These are phyloP conservation scores for Caenorhabditis sp. DNA, from an alignment of 2,888 invertebrate genomes.

Conservation along the genomic window DNA sequence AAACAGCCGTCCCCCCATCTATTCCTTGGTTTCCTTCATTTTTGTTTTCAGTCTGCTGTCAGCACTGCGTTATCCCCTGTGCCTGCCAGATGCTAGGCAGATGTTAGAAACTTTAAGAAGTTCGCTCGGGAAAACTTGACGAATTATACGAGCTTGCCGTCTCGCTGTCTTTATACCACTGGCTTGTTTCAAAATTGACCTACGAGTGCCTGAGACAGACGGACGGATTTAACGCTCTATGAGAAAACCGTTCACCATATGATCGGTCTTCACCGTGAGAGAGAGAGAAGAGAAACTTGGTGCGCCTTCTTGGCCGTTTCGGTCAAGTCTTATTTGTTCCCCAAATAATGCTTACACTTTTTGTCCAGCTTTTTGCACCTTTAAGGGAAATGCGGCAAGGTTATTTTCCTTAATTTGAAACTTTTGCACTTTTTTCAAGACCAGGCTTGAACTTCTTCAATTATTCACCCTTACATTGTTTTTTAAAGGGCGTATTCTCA, in stretches of 20 bases:
- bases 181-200: slow-evolving; percentile 30
- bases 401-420: background rate
- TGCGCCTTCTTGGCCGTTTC: slow-evolving; percentile 30
- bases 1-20: slow-evolving; percentile 49
- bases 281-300: background rate
- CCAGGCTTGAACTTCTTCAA: background rate
- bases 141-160: slow-evolving; percentile 45
- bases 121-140: slow-evolving; percentile 35
- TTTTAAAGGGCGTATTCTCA: no score
- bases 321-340: slow-evolving; percentile 53
- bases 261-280: slow-evolving; percentile 34
- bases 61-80: slow-evolving; percentile 39
- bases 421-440: slow-evolving; percentile 18
- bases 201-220: slow-evolving; percentile 22
- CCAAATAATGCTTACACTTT: slow-evolving; percentile 36
- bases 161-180: slow-evolving; percentile 12
- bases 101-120: slow-evolving; percentile 48
- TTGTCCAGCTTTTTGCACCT: slow-evolving; percentile 35
- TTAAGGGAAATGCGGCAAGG: slow-evolving; percentile 41
- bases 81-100: slow-evolving; percentile 52
- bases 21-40: background rate
- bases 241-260: slow-evolving; percentile 51
- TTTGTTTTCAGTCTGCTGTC: slow-evolving; percentile 48
- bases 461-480: no score
- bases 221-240: slow-evolving; percentile 28